Evolutionary conservation across 1,140 invertebrate genomes (phyloP).

Genomic region (Drosophila pseudoananassae): DNA sequence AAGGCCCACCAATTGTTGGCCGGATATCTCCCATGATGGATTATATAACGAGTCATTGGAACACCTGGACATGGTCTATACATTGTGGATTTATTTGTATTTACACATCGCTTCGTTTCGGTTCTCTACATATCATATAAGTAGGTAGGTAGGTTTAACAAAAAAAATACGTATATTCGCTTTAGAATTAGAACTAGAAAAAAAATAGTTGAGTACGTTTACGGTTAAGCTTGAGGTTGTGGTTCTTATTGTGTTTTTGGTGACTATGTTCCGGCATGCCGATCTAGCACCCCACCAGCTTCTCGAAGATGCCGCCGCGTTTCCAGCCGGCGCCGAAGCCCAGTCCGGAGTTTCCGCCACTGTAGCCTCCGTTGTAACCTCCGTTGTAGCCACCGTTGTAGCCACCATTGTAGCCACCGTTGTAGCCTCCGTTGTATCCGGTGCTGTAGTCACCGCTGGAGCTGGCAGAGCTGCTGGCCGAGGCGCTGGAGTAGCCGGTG

Average conservation of each 20-base stretch:
- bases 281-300: constrained; percentile 68
- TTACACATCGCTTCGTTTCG: constrained; percentile 32
- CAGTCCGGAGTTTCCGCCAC: constrained; percentile 30
- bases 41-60: neutral
- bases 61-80: neutral
- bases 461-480: constrained; percentile 35
- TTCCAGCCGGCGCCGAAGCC: constrained; percentile 59
- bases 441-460: constrained; percentile 27
- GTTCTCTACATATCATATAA: neutral
- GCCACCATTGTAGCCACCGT: constrained; percentile 28
- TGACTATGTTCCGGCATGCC: neutral
- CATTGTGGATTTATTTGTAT: constrained; percentile 38
- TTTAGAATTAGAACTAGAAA: constrained; percentile 72
- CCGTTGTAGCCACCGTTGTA: constrained; percentile 43
- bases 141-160: constrained; percentile 8
- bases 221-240: constrained; percentile 24
- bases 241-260: neutral
- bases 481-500: constrained; percentile 36
- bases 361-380: constrained; percentile 25
- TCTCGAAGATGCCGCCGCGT: constrained; percentile 76
- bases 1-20: neutral
- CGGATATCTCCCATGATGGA: neutral
- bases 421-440: constrained; percentile 32
- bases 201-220: constrained; percentile 44
- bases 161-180: constrained; percentile 40